Evolutionary conservation across 2,113 vertebrate genomes (phyloP), one percentile per base, ranked within the genome.

Genomic region (Aegotheles bennettii): DNA sequence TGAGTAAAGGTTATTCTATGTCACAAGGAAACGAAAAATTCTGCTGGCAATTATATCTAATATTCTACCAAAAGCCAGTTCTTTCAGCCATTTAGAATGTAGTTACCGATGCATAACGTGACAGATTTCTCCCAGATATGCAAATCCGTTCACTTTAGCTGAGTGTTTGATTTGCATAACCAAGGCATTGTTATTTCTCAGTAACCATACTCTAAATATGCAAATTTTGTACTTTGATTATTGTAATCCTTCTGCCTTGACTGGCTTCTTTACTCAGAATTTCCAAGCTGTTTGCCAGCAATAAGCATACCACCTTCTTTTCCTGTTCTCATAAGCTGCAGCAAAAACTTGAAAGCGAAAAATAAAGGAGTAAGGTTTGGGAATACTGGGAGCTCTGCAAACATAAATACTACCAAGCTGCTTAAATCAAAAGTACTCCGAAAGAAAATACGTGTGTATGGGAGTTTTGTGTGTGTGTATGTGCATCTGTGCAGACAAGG

Each of bases 161-260:
- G 88, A 69, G 65, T 21, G 36, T 60, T 91, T 88, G 71, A 90
- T 93, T 94, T 95, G 43, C 71, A 96, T 69, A 95, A 95, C 75
- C 21, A 53, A 63, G 42, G 45, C 89, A 94, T 92, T 97, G 94
- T 95, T 89, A 86, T 97, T 94, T 93, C 77, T 95, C 94, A 94
- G 84, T 65, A 93, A 86, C 78, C 88, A 68, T 95, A 70, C 57
- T 84, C 68, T 93, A 79, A 94, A 89, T 91, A 96, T 96, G 93
- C 95, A 96, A 92, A 95, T 96, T 77, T 89, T 83, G 51, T 90
- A 76, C 89, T 93, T 90, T 93, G 81, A 94, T 90, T 96, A 51
- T 92, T 96, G 45, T 87, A 93, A 96, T 93, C 84, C 67, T 84
- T 82, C 71, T 92, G 83, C 93, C 74, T 85, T 93, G 84, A 82